Base-by-base conservation (phyloP, 2,888 invertebrate genomes). In the Rotaria macrura region DNA sequence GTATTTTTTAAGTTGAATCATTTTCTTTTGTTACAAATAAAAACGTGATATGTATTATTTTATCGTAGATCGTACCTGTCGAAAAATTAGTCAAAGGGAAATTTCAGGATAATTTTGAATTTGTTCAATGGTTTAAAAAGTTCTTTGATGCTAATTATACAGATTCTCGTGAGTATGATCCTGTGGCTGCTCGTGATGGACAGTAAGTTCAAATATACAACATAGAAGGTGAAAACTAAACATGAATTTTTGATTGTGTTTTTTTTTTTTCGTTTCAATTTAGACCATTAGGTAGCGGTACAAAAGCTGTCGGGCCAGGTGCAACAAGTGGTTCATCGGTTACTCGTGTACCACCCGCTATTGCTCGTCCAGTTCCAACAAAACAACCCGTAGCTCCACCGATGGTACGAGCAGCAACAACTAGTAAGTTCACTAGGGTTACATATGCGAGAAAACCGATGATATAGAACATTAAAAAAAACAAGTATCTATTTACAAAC, bases 51-150 rank as follows among this genome's bases (percentile, higher is more conserved):
- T 47, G 9, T 47, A 47, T 47, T 47, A 47, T 85, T 88, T 88
- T 85, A 92, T 91, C 93, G 89, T 93, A 98, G 97, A 96, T 97
- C 91, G 96, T 99, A 92, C 96, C 97, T 88, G 97, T 99, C 92
- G 98, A 99, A 93, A 96, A 95, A 93, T 94, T 99, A 93, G 96
- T 98, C 91, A 98, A 98, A 92, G 98, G 96, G 90, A 94, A 97
- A 90, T 99, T 99, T 93, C 99, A 99, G 94, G 99, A 99, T 93
- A 99, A 99, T 93, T 99, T 99, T 93, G 99, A 99, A 93, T 99
- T 99, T 93, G 94, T 99, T 89, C 99, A 99, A 93, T 99, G 99
- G 99, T 99, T 99, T 93, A 99, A 99, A 94, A 97, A 97, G 92
- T 98, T 99, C 93, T 99, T 98, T 92, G 99, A 99, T 93, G 97